These are phyloP conservation scores for Moxostoma hubbsi DNA, from an alignment of 2,797 vertebrate genomes.

Conservation along the genomic window DNA sequence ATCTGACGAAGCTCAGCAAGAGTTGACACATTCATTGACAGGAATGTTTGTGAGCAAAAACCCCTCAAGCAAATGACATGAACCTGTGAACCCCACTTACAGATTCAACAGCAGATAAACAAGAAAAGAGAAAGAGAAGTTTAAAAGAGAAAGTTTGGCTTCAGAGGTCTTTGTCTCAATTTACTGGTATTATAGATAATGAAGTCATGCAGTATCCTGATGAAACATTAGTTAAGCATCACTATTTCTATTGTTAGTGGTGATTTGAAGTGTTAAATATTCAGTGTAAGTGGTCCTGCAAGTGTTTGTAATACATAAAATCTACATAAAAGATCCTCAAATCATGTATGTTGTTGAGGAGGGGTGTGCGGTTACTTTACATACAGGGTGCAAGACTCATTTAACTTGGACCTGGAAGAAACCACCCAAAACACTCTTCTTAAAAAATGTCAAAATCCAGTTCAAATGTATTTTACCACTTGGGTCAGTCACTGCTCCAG, in stretches of 20 bases:
- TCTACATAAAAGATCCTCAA: not conserved
- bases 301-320: too few relatives aligned
- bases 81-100: slow-evolving; percentile 25
- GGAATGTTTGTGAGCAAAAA: slow-evolving; percentile 43
- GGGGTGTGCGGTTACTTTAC: not conserved
- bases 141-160: too few relatives aligned
- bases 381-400: too few relatives aligned
- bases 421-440: not conserved
- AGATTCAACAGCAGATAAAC: slow-evolving; percentile 5
- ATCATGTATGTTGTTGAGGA: not conserved
- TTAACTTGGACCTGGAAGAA: not conserved
- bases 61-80: slow-evolving; percentile 9
- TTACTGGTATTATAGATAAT: not conserved
- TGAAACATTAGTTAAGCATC: not conserved
- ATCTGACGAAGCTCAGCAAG: slow-evolving; percentile 4
- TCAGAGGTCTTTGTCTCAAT: too few relatives aligned
- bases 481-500: slow-evolving; percentile 13
- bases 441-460: not conserved
- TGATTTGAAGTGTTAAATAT: too few relatives aligned
- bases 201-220: not conserved
- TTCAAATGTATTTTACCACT: slow-evolving; percentile 26
- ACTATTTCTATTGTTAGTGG: not conserved
- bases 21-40: slow-evolving; percentile 46
- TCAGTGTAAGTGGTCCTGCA: too few relatives aligned
- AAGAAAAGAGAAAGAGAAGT: slow-evolving; percentile 14